These are phyloP conservation scores for Petroica traversi DNA, from an alignment of 2,113 vertebrate genomes.

Conservation along the genomic window DNA sequence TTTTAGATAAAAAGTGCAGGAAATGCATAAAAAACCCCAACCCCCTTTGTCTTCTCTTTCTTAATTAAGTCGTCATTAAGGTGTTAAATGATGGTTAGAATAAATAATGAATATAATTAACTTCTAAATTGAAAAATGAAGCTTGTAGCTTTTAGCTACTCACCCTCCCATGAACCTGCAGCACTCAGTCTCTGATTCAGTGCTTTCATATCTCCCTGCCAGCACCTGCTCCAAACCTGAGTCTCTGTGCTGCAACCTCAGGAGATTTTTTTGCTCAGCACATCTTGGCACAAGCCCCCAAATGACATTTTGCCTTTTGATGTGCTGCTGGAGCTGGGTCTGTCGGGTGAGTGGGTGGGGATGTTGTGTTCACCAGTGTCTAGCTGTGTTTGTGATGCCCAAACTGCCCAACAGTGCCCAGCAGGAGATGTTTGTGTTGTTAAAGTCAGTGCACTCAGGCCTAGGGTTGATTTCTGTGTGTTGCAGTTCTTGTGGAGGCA, in stretches of 20 bases:
- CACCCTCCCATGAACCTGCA: fast-evolving
- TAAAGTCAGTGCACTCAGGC: background rate
- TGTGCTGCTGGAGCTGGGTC: background rate
- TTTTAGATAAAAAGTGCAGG: background rate
- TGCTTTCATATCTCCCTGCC: background rate
- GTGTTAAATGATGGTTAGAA: background rate
- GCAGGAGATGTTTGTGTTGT: background rate
- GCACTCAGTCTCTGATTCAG: background rate
- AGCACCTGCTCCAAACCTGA: background rate
- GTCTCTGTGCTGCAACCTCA: background rate
- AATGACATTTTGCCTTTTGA: background rate
- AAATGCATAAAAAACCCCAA: background rate
- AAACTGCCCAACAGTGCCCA: background rate
- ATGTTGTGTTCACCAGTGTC: background rate
- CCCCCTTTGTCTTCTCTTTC: background rate
- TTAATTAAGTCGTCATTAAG: background rate
- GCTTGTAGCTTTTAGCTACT: background rate
- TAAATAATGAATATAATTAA: background rate
- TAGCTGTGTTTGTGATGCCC: background rate
- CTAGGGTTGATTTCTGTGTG: background rate
- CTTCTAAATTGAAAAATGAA: background rate
- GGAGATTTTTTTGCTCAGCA: background rate
- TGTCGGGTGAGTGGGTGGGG: background rate
- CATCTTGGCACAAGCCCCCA: background rate
- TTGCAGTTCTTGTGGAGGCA: background rate